Conservation (phyloP, 2,888 invertebrate species). For the Hymenopus coronatus region DNA sequence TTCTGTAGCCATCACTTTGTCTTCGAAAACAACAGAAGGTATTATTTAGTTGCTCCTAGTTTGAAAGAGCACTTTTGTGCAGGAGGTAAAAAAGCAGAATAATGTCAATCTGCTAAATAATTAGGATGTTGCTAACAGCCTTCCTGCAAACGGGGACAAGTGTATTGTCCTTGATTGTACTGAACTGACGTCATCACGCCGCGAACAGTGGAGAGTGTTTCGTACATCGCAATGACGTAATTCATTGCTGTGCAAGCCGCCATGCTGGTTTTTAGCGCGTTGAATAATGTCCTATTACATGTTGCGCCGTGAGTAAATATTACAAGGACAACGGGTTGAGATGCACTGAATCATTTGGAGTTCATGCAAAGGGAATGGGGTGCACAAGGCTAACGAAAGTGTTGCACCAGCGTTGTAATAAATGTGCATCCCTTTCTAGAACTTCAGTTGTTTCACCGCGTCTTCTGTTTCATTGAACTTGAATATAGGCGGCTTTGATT, state of each 20-base stretch:
- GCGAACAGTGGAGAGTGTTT: background rate
- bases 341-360: background rate
- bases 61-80: background rate
- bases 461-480: too few relatives aligned
- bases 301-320: background rate
- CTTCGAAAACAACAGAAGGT: background rate
- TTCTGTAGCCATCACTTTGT: too few relatives aligned
- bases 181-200: background rate
- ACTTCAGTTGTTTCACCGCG: too few relatives aligned
- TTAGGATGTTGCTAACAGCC: background rate
- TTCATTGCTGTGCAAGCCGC: background rate
- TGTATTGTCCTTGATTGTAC: background rate
- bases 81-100: background rate
- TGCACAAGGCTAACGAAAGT: background rate
- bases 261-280: background rate
- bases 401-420: too few relatives aligned
- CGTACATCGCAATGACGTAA: slow-evolving; percentile 2
- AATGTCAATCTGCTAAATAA: background rate
- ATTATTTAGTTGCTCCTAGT: background rate
- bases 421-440: too few relatives aligned
- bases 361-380: background rate
- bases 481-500: too few relatives aligned
- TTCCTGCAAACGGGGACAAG: background rate
- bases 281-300: background rate
- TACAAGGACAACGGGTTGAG: background rate